Evolutionary conservation across 2,113 vertebrate genomes (phyloP).

Genomic region (Cyprinodon tularosa): DNA sequence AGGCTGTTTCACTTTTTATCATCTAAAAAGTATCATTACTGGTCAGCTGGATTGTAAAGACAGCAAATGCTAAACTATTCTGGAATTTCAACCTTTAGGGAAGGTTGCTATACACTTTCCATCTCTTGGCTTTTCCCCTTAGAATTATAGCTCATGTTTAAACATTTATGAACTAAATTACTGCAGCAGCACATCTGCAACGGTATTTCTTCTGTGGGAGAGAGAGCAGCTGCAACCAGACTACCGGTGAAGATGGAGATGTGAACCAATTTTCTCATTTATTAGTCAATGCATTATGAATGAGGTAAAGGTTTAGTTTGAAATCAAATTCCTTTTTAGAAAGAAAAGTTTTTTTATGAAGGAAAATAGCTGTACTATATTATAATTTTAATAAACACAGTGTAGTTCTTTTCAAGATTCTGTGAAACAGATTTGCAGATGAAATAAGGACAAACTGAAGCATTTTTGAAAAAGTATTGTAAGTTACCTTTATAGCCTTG

Average conservation of each 20-base stretch:
- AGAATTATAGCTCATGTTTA: neutral
- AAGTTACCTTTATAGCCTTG: slow-evolving; percentile 90
- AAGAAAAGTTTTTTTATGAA: neutral
- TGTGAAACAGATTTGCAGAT: neutral
- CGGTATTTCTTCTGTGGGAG: neutral
- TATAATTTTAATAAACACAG: neutral
- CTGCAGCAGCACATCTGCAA: neutral
- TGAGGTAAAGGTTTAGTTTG: neutral
- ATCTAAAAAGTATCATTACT: neutral
- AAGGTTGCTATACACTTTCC: neutral
- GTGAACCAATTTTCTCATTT: neutral
- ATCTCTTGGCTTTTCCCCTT: neutral
- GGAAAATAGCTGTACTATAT: neutral
- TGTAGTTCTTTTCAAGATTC: neutral
- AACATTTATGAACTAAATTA: slow-evolving; percentile 8
- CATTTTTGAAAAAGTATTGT: neutral
- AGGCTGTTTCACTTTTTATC: no score
- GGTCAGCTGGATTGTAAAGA: neutral
- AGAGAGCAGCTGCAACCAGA: slow-evolving; percentile 9
- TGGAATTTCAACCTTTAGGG: neutral
- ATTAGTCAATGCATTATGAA: slow-evolving; percentile 2
- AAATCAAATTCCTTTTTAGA: neutral
- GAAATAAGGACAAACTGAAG: neutral
- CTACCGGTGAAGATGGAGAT: neutral
- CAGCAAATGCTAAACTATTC: neutral